Percentiles rank a stretch among this genome's conserved stretches.
Evolutionary conservation across 2,888 invertebrate species (phyloP).

Genomic region (Hofmannophila pseudospretella): DNA sequence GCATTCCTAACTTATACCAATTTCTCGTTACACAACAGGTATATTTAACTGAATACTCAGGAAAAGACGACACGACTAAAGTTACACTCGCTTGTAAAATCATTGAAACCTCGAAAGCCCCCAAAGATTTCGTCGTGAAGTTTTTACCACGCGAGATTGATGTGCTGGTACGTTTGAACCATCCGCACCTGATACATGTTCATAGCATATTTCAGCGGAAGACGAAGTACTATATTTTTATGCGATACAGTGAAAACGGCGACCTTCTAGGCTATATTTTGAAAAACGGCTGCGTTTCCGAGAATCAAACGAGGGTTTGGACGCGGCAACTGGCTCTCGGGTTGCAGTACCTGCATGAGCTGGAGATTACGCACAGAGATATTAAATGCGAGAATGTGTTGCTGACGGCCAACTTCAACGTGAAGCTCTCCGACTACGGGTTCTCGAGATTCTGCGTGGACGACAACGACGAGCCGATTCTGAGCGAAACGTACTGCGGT

Average conservation of each 20-base stretch:
- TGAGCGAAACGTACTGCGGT: slow-evolving; percentile 90
- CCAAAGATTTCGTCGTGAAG: slow-evolving; percentile 86
- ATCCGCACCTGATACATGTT: slow-evolving; percentile 87
- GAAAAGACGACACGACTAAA: slow-evolving; percentile 45
- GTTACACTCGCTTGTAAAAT: slow-evolving; percentile 82
- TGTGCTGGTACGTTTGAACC: slow-evolving; percentile 84
- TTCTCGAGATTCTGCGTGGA: slow-evolving; percentile 79
- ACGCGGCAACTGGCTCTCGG: slow-evolving; percentile 82
- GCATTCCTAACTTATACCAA: neutral
- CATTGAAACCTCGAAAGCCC: slow-evolving; percentile 84
- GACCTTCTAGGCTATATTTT: slow-evolving; percentile 85
- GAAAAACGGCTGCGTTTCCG: slow-evolving; percentile 82
- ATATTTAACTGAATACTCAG: slow-evolving; percentile 54
- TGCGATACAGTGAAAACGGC: slow-evolving; percentile 87
- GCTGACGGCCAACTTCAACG: slow-evolving; percentile 83
- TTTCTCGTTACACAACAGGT: slow-evolving; percentile 38
- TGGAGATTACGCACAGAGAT: slow-evolving; percentile 87
- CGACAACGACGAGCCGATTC: slow-evolving; percentile 51
- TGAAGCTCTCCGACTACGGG: slow-evolving; percentile 90
- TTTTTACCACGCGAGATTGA: slow-evolving; percentile 91
- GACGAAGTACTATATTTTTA: slow-evolving; percentile 86
- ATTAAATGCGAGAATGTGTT: slow-evolving; percentile 90
- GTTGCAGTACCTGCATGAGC: slow-evolving; percentile 84
- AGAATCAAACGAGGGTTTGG: slow-evolving; percentile 85
- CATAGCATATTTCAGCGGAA: slow-evolving; percentile 86